phyloP scores from a whole-genome alignment of 2,888 invertebrate species.

The Drosophila siamana region DNA sequence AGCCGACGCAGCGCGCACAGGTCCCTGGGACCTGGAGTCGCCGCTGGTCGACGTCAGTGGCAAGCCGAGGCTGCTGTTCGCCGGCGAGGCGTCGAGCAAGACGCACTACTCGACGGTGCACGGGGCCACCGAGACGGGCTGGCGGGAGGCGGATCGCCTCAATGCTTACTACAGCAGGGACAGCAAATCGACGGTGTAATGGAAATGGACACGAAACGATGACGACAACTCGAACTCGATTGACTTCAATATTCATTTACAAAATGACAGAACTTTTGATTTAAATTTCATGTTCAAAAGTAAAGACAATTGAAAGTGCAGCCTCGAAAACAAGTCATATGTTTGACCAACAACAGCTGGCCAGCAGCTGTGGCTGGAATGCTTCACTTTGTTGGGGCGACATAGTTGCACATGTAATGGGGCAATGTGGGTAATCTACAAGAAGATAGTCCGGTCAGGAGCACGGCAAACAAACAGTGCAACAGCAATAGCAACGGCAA shows the following conservation, averaged over 20 bases:
- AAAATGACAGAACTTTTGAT: conserved; percentile 1
- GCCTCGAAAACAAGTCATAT: not conserved
- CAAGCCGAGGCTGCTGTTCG: conserved; percentile 88
- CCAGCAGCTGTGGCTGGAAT: conserved; percentile 62
- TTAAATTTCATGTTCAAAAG: conserved; percentile 1
- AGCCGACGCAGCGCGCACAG: conserved; percentile 86
- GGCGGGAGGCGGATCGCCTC: conserved; percentile 89
- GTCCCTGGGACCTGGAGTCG: conserved; percentile 86
- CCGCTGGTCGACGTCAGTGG: conserved; percentile 85
- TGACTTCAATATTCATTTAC: not conserved
- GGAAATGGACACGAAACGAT: not conserved
- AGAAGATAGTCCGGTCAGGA: conserved; percentile 30
- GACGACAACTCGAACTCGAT: not conserved
- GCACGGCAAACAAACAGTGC: conserved; percentile 40
- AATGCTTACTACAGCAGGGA: conserved; percentile 77
- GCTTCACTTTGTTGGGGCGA: conserved; percentile 37
- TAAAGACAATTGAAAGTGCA: not conserved
- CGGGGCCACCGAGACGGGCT: conserved; percentile 90
- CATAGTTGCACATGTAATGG: conserved; percentile 66
- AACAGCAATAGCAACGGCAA: conserved; percentile 42
- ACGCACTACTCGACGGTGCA: conserved; percentile 89
- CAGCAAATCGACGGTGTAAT: not conserved
- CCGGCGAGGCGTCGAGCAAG: conserved; percentile 89
- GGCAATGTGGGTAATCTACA: conserved; percentile 42
- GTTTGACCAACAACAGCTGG: conserved; percentile 25